Evolutionary conservation across 2,888 invertebrate genomes (phyloP).

Genomic region (Thera britannica): DNA sequence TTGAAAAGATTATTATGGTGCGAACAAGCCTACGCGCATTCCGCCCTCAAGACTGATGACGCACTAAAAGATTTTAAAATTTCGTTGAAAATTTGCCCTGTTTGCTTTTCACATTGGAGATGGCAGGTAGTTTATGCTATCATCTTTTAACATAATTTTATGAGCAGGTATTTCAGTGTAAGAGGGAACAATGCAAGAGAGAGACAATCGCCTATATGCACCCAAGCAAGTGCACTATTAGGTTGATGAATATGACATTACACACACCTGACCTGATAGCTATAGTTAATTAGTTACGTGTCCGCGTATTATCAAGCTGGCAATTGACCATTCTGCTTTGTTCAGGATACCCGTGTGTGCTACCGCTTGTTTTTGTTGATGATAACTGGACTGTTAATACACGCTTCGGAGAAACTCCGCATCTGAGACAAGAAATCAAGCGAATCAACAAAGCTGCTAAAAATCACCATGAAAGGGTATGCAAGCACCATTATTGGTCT

Average conservation of each 20-base stretch:
- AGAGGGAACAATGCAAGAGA: no score
- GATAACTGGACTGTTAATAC: constrained; percentile 57
- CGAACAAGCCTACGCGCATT: not conserved
- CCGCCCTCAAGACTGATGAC: not conserved
- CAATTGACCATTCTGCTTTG: constrained; percentile 18
- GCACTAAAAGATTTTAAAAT: no score
- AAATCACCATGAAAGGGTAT: constrained; percentile 57
- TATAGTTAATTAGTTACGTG: not conserved
- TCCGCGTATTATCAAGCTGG: constrained; percentile 7
- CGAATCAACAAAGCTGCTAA: constrained; percentile 61
- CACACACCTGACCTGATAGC: no score
- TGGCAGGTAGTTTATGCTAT: no score
- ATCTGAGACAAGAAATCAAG: constrained; percentile 68
- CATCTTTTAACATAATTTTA: no score
- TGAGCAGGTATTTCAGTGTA: no score
- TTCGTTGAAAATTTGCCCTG: no score
- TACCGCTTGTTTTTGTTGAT: constrained; percentile 60
- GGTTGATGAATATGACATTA: no score
- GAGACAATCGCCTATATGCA: no score
- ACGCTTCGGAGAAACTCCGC: constrained; percentile 52
- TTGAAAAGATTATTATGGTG: constrained; percentile 12
- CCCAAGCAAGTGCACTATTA: no score
- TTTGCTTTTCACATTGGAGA: no score
- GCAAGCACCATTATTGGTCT: not conserved
- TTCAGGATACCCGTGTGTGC: constrained; percentile 65